A percentile compares a stretch with the other conserved stretches of the same genome.
Evolutionary conservation across 2,888 invertebrate species (phyloP).

Genomic region (Plebejus melissa): DNA sequence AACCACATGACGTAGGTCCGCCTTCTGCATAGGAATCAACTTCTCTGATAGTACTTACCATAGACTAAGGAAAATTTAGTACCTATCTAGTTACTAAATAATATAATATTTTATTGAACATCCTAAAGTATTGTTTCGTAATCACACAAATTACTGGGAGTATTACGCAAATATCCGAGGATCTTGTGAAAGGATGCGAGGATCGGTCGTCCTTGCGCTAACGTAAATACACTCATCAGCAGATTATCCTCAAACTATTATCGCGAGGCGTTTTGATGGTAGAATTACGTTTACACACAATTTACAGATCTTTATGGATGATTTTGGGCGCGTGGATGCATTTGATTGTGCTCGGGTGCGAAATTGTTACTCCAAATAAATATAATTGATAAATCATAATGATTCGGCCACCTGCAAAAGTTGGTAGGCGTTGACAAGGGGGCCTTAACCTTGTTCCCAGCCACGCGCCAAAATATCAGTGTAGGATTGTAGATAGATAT

Average conservation of each 20-base stretch:
- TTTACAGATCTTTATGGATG: background rate
- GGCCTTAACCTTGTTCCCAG: too few relatives aligned
- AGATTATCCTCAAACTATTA: slow-evolving; percentile 5
- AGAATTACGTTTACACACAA: background rate
- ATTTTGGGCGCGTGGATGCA: background rate
- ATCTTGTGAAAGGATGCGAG: slow-evolving; percentile 62
- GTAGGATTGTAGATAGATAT: too few relatives aligned
- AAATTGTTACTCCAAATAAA: too few relatives aligned
- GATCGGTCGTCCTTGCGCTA: slow-evolving; percentile 60
- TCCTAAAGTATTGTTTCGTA: background rate
- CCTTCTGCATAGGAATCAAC: too few relatives aligned
- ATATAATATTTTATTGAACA: background rate
- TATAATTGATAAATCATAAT: too few relatives aligned
- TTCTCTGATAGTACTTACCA: too few relatives aligned
- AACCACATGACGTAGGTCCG: too few relatives aligned
- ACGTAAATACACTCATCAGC: slow-evolving; percentile 12
- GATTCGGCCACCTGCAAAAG: too few relatives aligned
- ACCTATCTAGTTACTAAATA: background rate
- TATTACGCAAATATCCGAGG: slow-evolving; percentile 31
- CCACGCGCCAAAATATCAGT: too few relatives aligned
- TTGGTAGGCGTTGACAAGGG: too few relatives aligned
- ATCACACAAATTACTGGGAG: slow-evolving; percentile 2
- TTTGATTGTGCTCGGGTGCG: background rate
- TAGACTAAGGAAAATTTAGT: too few relatives aligned
- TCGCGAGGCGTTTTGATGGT: background rate